Base-by-base conservation (phyloP, 2,888 invertebrate genomes). In the Eristalis intricaria region DNA sequence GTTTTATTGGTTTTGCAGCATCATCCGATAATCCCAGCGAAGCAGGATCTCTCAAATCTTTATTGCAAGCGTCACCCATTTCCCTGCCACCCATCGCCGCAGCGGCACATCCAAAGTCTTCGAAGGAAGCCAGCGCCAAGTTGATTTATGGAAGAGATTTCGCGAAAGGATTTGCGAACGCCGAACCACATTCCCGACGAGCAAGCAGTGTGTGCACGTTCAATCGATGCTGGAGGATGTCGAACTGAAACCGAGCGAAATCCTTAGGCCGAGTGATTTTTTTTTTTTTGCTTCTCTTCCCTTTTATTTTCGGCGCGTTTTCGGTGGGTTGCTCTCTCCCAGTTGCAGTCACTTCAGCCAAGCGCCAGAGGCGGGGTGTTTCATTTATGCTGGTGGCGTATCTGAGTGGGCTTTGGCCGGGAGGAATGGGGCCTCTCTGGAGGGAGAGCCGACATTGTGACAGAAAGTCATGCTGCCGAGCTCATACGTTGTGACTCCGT, bases 131-230 rank as follows among this genome's bases (percentile, higher is more conserved):
- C 65, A 29, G 35, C 61, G 26, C 40, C 86, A 71, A 87, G 71
- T 87, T 87, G 86, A 87, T 87, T 87, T 87, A 87, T 87, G 86
- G 86, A 35, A 87, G 86, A 87, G 86, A 87, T 87, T 87, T 87
- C 83, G 83, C 83, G 66, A 87, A 86, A 87, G 86, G 86, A 87
- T 87, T 87, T 87, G 58, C 38, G 32, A 50, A 50, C 50, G 19
- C 50, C 65, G 65, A 83, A 65, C 50, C 79, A 83, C 70, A 82
- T 76, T 76, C 70, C 71, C 83, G 71, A 74, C 73, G 60, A 76
- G 29, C 79, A 63, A 76, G 29, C 79, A 63, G 4, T 29, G 60
- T 50, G 66, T 87, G 86, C 85, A 82, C 85, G 85, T 86, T 50
- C 43, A 50, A 50, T 50, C 7, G 43, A 50, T 50, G 43, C 43